Conservation (phyloP, 2,113 vertebrate genomes). For the Vidua macroura region DNA sequence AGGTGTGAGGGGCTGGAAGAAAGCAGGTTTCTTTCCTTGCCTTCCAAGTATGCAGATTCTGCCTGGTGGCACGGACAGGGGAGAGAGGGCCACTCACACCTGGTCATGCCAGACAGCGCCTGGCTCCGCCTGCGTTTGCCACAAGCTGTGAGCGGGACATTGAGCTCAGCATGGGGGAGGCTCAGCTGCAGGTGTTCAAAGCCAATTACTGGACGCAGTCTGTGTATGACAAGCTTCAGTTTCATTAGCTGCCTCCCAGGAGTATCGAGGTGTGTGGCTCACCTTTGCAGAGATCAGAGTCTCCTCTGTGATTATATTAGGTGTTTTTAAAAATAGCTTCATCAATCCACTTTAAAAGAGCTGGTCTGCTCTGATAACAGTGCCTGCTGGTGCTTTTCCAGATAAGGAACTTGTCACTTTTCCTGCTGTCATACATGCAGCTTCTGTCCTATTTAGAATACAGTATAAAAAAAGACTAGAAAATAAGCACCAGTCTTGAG, state of each 20-base stretch:
- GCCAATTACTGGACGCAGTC: neutral
- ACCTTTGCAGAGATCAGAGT: conserved; percentile 35
- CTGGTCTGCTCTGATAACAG: conserved; percentile 20
- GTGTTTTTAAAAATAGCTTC: conserved; percentile 48
- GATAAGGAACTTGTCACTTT: conserved; percentile 41
- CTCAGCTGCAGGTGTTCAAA: neutral
- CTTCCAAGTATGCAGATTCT: neutral
- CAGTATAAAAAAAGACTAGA: neutral
- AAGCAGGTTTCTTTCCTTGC: neutral
- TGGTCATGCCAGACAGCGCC: neutral
- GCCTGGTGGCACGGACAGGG: neutral
- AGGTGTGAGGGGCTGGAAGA: neutral
- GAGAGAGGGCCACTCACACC: accelerated
- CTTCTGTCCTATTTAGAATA: conserved; percentile 31
- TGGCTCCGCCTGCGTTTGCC: accelerated
- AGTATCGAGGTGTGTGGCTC: neutral
- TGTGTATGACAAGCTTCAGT: conserved; percentile 25
- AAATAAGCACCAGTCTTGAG: neutral
- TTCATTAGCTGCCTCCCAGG: conserved; percentile 30
- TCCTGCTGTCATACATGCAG: neutral
- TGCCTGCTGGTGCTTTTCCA: conserved; percentile 28
- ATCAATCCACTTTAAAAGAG: conserved; percentile 22
- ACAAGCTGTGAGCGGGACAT: neutral
- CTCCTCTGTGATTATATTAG: conserved; percentile 37
- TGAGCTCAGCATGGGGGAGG: neutral